Conservation (phyloP, 2,888 invertebrate species). For the Coecobrya sp. region DNA sequence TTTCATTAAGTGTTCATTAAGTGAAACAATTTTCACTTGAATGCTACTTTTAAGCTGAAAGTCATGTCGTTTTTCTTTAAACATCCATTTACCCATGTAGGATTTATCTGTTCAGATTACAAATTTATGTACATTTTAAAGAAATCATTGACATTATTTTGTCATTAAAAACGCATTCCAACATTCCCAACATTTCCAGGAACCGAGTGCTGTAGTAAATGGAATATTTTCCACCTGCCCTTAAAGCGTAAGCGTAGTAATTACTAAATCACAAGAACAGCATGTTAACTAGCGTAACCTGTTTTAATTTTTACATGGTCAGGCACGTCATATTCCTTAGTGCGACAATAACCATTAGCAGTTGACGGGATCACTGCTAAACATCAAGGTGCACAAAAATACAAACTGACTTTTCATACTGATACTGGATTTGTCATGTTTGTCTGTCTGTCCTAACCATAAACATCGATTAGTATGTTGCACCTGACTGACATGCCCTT, state of each 20-base stretch:
- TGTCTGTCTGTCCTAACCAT: too few relatives aligned
- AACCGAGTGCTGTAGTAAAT: too few relatives aligned
- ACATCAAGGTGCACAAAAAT: neutral
- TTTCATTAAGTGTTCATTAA: neutral
- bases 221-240: too few relatives aligned
- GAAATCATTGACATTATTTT: neutral
- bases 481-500: too few relatives aligned
- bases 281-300: too few relatives aligned
- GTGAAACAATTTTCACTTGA: neutral
- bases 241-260: too few relatives aligned
- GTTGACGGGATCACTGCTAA: neutral
- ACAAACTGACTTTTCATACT: too few relatives aligned
- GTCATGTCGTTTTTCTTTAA: neutral
- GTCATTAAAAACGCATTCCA: constrained; percentile 13
- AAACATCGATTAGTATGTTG: too few relatives aligned
- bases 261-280: too few relatives aligned
- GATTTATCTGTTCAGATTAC: neutral
- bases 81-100: neutral
- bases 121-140: too few relatives aligned
- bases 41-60: neutral
- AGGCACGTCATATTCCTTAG: neutral
- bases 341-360: neutral
- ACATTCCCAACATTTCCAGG: neutral
- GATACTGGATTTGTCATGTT: too few relatives aligned
- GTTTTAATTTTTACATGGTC: neutral